A percentile compares a stretch with the other conserved stretches of the same genome.
phyloP scores from a whole-genome alignment of 2,113 vertebrate genomes.

The Poicephalus gulielmi region DNA sequence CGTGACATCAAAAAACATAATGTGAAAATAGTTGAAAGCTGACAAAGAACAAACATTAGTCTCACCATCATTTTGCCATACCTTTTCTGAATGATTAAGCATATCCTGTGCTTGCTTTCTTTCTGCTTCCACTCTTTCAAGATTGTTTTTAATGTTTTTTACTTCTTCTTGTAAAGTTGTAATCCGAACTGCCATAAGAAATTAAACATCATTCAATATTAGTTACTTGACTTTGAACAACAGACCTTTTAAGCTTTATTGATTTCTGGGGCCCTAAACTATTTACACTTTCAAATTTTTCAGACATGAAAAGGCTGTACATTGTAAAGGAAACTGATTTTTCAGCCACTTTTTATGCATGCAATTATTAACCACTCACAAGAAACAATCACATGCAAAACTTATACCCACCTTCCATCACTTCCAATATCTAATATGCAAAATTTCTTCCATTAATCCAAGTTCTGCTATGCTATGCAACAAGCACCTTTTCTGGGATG shows the following conservation, averaged over 20 bases:
- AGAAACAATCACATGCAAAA: not conserved
- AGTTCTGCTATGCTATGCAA: not conserved
- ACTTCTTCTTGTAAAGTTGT: constrained; percentile 92
- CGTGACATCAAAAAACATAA: not conserved
- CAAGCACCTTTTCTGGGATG: not conserved
- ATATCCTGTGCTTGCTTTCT: constrained; percentile 93
- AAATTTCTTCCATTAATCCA: not conserved
- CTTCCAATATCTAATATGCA: not conserved
- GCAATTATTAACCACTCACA: not conserved
- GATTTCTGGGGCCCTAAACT: not conserved
- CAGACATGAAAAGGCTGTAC: not conserved
- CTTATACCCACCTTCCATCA: not conserved
- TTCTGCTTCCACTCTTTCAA: constrained; percentile 89
- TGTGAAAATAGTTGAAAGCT: not conserved
- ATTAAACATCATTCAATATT: not conserved
- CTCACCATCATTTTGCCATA: constrained; percentile 45
- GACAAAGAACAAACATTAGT: not conserved
- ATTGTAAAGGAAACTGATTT: not conserved
- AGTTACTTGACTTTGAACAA: not conserved
- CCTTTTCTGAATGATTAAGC: constrained; percentile 95
- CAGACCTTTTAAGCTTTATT: not conserved
- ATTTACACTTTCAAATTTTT: not conserved
- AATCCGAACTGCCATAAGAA: constrained; percentile 81
- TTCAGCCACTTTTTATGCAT: not conserved
- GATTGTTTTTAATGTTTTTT: constrained; percentile 86